These are phyloP conservation scores for Perizoma affinitatum DNA, from an alignment of 2,888 invertebrate species.

Conservation along the genomic window DNA sequence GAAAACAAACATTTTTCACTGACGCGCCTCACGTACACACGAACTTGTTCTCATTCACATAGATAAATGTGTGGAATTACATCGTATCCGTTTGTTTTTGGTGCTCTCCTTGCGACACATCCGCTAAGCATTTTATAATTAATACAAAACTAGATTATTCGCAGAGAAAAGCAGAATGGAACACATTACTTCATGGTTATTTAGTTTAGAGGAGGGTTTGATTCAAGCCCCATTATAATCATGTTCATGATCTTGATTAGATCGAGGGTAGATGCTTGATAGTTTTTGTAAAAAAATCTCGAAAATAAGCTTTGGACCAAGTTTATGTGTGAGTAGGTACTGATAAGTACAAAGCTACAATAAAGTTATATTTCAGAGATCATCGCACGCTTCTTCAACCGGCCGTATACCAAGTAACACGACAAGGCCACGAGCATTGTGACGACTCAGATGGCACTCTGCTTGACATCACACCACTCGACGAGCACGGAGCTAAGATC, in stretches of 20 bases:
- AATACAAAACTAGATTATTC: conserved; percentile 5
- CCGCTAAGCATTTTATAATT: not conserved
- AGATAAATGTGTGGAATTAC: conserved; percentile 34
- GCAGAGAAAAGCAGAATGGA: not conserved
- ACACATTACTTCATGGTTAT: not conserved
- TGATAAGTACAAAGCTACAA: not conserved
- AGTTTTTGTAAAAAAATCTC: too few relatives aligned
- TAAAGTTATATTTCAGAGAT: conserved; percentile 59
- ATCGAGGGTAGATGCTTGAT: too few relatives aligned
- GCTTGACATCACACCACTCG: conserved; percentile 87
- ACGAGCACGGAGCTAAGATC: conserved; percentile 86
- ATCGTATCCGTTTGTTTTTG: conserved; percentile 19
- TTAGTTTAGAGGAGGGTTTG: too few relatives aligned
- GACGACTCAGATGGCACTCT: conserved; percentile 88
- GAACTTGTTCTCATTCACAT: conserved; percentile 28
- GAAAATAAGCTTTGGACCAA: too few relatives aligned
- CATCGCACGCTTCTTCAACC: conserved; percentile 84
- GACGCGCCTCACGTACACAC: conserved; percentile 30
- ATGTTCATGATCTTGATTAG: too few relatives aligned
- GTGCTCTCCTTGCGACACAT: conserved; percentile 13
- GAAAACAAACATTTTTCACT: conserved; percentile 38
- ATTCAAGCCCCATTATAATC: too few relatives aligned
- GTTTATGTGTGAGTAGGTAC: too few relatives aligned
- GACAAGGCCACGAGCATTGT: conserved; percentile 88
- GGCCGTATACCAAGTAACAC: conserved; percentile 88